A percentile compares a stretch with the other conserved stretches of the same genome.
These are phyloP conservation scores for Pegea sp. DNA, from an alignment of 23 tunicate species.

Conservation along the genomic window DNA sequence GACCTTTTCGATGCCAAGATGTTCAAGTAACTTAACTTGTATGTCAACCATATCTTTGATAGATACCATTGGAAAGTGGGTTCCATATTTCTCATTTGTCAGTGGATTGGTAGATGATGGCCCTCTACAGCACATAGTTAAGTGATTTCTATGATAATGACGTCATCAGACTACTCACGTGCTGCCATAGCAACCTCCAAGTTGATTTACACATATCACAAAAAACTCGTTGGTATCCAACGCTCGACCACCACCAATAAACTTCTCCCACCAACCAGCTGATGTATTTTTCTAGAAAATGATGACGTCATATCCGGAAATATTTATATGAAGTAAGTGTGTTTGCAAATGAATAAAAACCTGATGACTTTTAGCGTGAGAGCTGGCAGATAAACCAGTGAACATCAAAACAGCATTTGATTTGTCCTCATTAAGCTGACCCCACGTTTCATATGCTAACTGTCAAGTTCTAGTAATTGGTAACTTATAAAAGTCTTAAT, in stretches of 20 bases:
- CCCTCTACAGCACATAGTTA: conserved; percentile 18
- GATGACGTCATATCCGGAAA: not conserved
- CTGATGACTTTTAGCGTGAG: conserved; percentile 68
- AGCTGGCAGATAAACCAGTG: conserved; percentile 87
- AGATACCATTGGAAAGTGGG: conserved; percentile 78
- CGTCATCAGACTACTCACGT: too few relatives aligned
- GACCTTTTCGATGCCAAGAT: conserved; percentile 44
- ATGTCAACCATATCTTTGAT: conserved; percentile 71
- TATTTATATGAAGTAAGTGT: not conserved
- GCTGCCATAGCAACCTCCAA: conserved; percentile 90
- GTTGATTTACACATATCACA: conserved; percentile 62
- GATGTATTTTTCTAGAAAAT: conserved; percentile 25
- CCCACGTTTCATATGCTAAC: conserved; percentile 96
- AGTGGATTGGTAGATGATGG: conserved; percentile 62
- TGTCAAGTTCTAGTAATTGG: too few relatives aligned
- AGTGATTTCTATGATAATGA: too few relatives aligned
- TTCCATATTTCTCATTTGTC: conserved; percentile 45
- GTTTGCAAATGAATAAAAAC: conserved; percentile 2
- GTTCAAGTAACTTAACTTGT: conserved; percentile 21
- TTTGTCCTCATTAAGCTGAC: conserved; percentile 38
- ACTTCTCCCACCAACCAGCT: conserved; percentile 97
- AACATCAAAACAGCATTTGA: conserved; percentile 65
- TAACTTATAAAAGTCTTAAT: not conserved
- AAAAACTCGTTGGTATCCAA: conserved; percentile 85
- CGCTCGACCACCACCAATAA: conserved; percentile 81